Conservation (phyloP, 2,888 invertebrate genomes). For the Petrolisthes cinctipes region DNA sequence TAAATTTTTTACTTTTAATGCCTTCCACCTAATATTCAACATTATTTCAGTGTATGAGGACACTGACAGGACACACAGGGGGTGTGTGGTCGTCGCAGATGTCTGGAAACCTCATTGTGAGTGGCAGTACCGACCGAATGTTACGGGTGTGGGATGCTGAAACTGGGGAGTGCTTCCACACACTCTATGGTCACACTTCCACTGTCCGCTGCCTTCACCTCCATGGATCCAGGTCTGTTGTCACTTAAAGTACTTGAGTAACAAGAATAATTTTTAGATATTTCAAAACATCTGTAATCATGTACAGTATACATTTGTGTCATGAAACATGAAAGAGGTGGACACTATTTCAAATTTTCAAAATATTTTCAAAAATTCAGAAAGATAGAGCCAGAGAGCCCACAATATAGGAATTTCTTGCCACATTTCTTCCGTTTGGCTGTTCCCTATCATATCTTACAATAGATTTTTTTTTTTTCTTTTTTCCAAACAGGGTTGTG, state of each 20-base stretch:
- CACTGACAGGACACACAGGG: slow-evolving; percentile 95
- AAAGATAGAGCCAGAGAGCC: not conserved
- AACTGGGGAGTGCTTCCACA: slow-evolving; percentile 90
- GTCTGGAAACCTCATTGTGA: slow-evolving; percentile 83
- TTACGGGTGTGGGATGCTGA: slow-evolving; percentile 97
- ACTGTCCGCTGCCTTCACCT: slow-evolving; percentile 99
- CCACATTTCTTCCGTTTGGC: not conserved
- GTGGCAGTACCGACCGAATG: slow-evolving; percentile 96
- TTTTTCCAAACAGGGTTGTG: slow-evolving; percentile 81
- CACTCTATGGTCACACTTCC: slow-evolving; percentile 95
- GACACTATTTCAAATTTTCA: too few relatives aligned
- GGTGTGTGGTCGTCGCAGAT: slow-evolving; percentile 99
- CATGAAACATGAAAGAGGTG: too few relatives aligned
- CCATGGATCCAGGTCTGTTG: slow-evolving; percentile 85
- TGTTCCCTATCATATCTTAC: not conserved
- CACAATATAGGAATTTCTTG: too few relatives aligned
- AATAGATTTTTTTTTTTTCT: too few relatives aligned
- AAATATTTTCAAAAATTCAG: too few relatives aligned
- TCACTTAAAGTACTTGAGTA: too few relatives aligned
- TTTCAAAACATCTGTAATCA: too few relatives aligned
- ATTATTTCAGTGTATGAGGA: slow-evolving; percentile 85
- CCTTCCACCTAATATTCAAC: not conserved
- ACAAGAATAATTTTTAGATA: too few relatives aligned
- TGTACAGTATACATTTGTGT: too few relatives aligned
- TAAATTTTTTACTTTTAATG: not conserved